phyloP scores from a whole-genome alignment of 2,888 invertebrate genomes.

The Muschampia plurimacula region DNA sequence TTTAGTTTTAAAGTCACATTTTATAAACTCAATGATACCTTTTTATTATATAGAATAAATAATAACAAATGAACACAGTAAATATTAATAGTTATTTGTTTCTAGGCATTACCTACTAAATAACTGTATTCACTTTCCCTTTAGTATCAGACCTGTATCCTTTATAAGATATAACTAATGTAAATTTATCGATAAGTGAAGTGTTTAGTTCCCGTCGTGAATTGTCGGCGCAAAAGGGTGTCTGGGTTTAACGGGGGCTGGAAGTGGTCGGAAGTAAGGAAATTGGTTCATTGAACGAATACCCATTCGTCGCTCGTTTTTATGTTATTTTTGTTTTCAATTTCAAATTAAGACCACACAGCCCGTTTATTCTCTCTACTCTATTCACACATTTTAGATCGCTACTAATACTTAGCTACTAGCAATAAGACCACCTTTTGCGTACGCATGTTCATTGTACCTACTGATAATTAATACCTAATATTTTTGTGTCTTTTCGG shows the following conservation, averaged over 20 bases:
- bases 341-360: background rate
- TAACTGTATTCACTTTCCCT: background rate
- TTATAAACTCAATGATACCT: too few relatives aligned
- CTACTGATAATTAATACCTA: too few relatives aligned
- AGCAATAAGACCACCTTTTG: too few relatives aligned
- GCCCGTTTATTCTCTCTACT: too few relatives aligned
- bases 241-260: conserved; percentile 7
- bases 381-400: too few relatives aligned
- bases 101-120: background rate
- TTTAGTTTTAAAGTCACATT: too few relatives aligned
- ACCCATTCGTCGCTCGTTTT: background rate
- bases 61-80: too few relatives aligned
- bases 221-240: conserved; percentile 1
- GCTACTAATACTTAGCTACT: too few relatives aligned
- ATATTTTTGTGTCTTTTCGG: too few relatives aligned
- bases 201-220: conserved; percentile 21
- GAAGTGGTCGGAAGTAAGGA: background rate
- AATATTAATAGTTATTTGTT: too few relatives aligned
- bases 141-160: background rate
- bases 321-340: background rate
- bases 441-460: too few relatives aligned
- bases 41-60: too few relatives aligned
- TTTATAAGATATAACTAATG: background rate
- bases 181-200: conserved; percentile 15
- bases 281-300: conserved; percentile 2